phyloP scores from a whole-genome alignment of 2,888 invertebrate species.

The Omphaloscelis lunosa region DNA sequence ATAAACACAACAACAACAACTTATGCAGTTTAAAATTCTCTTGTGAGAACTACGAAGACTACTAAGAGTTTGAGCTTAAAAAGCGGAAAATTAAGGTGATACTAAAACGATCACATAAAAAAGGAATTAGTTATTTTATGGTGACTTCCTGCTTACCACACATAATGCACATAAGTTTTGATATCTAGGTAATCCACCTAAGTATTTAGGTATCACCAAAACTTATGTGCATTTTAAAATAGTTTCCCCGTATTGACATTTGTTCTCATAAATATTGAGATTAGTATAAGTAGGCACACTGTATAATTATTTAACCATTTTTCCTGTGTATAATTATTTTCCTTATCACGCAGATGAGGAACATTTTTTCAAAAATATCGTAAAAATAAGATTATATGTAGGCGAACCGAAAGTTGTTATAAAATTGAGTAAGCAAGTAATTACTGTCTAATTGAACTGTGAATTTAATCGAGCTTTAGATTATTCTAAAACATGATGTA shows the following conservation, averaged over 20 bases:
- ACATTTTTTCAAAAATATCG: not conserved
- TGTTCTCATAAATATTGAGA: not conserved
- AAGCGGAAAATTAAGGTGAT: too few relatives aligned
- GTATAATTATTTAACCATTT: not conserved
- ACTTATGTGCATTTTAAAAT: conserved; percentile 1
- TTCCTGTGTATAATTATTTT: not conserved
- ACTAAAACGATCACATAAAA: too few relatives aligned
- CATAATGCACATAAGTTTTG: too few relatives aligned
- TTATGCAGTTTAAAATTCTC: too few relatives aligned
- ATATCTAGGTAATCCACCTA: too few relatives aligned
- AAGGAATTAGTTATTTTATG: too few relatives aligned
- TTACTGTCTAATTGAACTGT: not conserved
- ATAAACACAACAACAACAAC: not conserved
- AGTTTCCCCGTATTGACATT: not conserved
- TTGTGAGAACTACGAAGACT: too few relatives aligned
- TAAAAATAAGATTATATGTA: not conserved
- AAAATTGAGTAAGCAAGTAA: not conserved
- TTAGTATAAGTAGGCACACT: not conserved
- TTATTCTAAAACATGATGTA: not conserved
- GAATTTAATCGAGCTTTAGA: not conserved
- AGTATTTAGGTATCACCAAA: too few relatives aligned
- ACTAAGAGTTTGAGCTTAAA: too few relatives aligned
- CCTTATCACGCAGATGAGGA: not conserved
- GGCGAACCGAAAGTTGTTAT: not conserved
- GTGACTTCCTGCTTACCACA: too few relatives aligned